Evolutionary conservation across 2,888 invertebrate genomes (phyloP).

Genomic region (Arge pagana): DNA sequence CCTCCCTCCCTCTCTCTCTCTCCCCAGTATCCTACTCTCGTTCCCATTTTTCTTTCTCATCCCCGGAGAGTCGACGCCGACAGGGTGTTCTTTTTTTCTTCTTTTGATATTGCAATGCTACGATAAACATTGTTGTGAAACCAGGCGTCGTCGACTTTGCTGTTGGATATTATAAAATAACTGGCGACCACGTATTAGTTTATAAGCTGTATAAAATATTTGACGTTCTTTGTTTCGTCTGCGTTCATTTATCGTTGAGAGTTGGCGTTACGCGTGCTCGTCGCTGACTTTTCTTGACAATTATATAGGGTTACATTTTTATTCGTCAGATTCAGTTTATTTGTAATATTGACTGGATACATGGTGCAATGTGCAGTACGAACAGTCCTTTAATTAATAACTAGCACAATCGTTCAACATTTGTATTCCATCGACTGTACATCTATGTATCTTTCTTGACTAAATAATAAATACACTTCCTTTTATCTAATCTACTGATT

Average conservation of each 20-base stretch:
- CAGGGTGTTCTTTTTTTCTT: too few relatives aligned
- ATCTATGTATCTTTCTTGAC: conserved; percentile 51
- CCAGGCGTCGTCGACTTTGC: too few relatives aligned
- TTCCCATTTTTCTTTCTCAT: too few relatives aligned
- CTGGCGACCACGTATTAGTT: neutral
- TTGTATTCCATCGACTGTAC: conserved; percentile 43
- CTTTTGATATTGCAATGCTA: too few relatives aligned
- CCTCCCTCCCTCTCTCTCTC: too few relatives aligned
- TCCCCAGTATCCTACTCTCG: too few relatives aligned
- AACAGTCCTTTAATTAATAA: conserved; percentile 26
- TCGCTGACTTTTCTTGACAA: conserved; percentile 9
- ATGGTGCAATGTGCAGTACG: conserved; percentile 19
- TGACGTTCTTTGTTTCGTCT: neutral
- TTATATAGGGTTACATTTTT: conserved; percentile 16
- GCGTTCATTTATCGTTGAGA: too few relatives aligned
- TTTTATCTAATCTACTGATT: too few relatives aligned
- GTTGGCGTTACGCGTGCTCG: too few relatives aligned
- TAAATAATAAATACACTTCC: conserved; percentile 52
- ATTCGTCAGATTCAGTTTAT: conserved; percentile 15
- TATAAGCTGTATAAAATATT: neutral
- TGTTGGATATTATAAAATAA: too few relatives aligned
- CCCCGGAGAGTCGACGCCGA: too few relatives aligned
- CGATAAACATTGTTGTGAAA: too few relatives aligned
- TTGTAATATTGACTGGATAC: conserved; percentile 18
- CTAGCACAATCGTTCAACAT: conserved; percentile 33